Conservation (phyloP, 2,888 invertebrate species). For the Bellardia bayeri region DNA sequence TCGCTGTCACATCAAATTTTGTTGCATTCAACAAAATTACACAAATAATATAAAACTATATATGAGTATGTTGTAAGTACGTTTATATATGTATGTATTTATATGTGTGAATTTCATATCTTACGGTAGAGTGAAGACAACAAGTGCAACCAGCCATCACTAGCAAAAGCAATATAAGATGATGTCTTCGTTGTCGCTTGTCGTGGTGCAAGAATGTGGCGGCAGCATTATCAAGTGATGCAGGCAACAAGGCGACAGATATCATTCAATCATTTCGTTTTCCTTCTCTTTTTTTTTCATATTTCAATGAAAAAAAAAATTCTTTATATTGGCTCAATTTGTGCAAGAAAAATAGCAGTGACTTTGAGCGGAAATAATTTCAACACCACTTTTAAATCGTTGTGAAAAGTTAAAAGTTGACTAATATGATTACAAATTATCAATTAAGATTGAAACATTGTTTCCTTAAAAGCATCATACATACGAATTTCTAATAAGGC, state of each 20-base stretch:
- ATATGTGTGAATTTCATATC: slow-evolving; percentile 61
- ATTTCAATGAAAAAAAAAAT: slow-evolving; percentile 39
- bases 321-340: slow-evolving; percentile 57
- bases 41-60: slow-evolving; percentile 27
- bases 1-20: slow-evolving; percentile 73
- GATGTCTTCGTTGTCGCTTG: slow-evolving; percentile 67
- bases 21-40: slow-evolving; percentile 52
- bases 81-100: not conserved
- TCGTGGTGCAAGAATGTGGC: slow-evolving; percentile 67
- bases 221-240: slow-evolving; percentile 65
- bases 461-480: not conserved
- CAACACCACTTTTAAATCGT: not conserved
- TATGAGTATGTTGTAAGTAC: slow-evolving; percentile 16
- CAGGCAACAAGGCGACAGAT: slow-evolving; percentile 73
- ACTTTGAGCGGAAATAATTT: slow-evolving; percentile 11
- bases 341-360: slow-evolving; percentile 28
- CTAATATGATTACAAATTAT: slow-evolving; percentile 33
- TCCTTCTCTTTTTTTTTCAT: slow-evolving; percentile 21
- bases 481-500: no score
- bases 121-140: slow-evolving; percentile 73
- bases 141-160: slow-evolving; percentile 74
- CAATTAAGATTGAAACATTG: slow-evolving; percentile 14
- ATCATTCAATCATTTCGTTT: slow-evolving; percentile 69
- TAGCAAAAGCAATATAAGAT: slow-evolving; percentile 71
- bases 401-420: slow-evolving; percentile 27